Percentiles rank a stretch among this genome's conserved stretches.
Evolutionary conservation across 2,888 invertebrate genomes (phyloP).

Genomic region (Rapana venosa): DNA sequence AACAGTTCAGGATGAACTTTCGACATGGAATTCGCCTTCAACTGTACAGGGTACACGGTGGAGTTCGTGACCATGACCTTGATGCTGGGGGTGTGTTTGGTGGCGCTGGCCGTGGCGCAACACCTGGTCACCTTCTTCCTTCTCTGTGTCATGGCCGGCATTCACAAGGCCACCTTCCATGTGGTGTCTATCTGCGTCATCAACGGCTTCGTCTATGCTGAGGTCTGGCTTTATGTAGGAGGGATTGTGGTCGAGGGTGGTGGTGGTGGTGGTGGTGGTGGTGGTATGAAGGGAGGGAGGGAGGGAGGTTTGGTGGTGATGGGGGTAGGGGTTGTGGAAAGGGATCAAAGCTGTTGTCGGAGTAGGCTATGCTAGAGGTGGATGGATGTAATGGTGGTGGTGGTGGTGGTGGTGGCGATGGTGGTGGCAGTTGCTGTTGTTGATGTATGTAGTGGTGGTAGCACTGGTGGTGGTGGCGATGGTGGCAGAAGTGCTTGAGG

Average conservation of each 20-base stretch:
- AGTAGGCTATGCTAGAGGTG: no score
- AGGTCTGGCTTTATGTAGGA: not conserved
- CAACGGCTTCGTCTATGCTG: not conserved
- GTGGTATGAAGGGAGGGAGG: no score
- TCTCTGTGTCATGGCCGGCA: not conserved
- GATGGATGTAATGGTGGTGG: no score
- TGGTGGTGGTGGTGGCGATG: no score
- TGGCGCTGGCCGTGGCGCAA: not conserved
- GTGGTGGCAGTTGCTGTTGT: no score
- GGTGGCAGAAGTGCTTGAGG: not conserved
- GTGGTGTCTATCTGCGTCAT: not conserved
- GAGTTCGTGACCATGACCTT: constrained; percentile 14
- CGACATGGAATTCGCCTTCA: not conserved
- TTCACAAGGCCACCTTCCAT: not conserved
- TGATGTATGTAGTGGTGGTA: no score
- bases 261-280: no score
- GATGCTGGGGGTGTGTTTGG: not conserved
- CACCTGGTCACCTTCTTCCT: constrained; percentile 3
- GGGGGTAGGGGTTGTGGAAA: no score
- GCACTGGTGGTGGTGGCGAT: no score
- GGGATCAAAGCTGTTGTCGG: no score
- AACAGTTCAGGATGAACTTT: not conserved
- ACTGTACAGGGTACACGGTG: not conserved
- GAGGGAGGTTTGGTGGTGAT: no score
- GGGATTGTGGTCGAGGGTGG: no score